Base-by-base conservation (phyloP, 2,113 vertebrate species). In the Otolemur garnettii region DNA sequence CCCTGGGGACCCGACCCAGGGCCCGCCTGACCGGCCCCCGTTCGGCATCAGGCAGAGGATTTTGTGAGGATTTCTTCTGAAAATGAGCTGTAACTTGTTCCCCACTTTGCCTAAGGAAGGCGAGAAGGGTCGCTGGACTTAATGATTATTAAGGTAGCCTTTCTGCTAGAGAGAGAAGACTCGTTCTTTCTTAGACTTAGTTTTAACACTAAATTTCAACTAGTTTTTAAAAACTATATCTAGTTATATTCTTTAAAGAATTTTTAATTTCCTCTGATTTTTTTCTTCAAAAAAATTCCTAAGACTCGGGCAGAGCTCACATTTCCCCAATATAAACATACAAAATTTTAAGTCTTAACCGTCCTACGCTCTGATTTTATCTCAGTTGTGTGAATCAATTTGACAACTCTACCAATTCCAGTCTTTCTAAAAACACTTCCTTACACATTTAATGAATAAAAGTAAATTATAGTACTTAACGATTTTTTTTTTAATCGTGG, bases 231-330 rank as follows among this genome's bases (percentile, higher is more conserved):
- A 26, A 78, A 35, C 33, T 11, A 66, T 57, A 10, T 86, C 69
- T 57, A 18, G 42, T 60, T 14, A 50, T 50, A 50, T 33, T 7
- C 7, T 30, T 86, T 45, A 89, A 93, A 82, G 22, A 55, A 55
- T 42, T 80, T 96, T 91, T 35, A 78, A 59, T 92, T 91, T 92
- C 53, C 68, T 92, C 55, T 87, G 5, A 69, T 77, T 26, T 83
- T 86, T 90, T 95, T 53, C 15, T 81, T 38, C 57, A 77, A 84
- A 81, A 85, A 17, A 82, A 45, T 94, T 78, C 78, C 15, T 69
- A 92, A 84, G 35, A 30, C 17, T 90, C 85, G 28, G 28, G 53
- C n/a, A 88, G 30, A 50, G 62, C 60, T 95, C 35, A 24, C 50
- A 78, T 85, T 92, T 87, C 77, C 60, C 69, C n/a, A 72, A 17